Percentiles rank a stretch among this genome's conserved stretches.
These are phyloP conservation scores for Chionodraco myersi DNA, from an alignment of 2,113 vertebrate genomes.

Conservation along the genomic window DNA sequence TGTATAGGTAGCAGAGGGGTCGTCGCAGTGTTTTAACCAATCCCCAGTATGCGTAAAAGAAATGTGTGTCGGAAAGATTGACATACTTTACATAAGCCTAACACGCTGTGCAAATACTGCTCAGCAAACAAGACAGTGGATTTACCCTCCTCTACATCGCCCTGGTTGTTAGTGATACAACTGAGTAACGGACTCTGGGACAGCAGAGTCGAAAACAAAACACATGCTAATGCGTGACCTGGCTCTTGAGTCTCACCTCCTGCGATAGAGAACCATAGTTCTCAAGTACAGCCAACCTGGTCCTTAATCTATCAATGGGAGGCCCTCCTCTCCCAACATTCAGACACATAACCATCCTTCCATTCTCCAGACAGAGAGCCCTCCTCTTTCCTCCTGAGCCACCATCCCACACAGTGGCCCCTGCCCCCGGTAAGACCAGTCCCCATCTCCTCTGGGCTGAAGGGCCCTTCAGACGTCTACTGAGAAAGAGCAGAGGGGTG, in stretches of 20 bases:
- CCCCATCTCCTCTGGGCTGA: constrained; percentile 72
- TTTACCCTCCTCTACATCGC: constrained; percentile 47
- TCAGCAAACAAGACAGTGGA: constrained; percentile 62
- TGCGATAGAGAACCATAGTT: constrained; percentile 71
- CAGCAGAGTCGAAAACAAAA: constrained; percentile 69
- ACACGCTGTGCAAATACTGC: constrained; percentile 57
- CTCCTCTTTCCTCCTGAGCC: constrained; percentile 61
- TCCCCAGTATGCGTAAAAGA: constrained; percentile 9
- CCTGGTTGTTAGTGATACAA: constrained; percentile 61
- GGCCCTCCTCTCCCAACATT: constrained; percentile 75
- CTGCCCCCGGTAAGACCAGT: constrained; percentile 67
- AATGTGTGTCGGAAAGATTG: constrained; percentile 67
- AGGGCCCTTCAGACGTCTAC: constrained; percentile 83
- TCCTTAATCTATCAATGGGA: constrained; percentile 81
- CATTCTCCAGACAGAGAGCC: constrained; percentile 75
- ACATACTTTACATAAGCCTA: constrained; percentile 56
- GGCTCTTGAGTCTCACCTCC: constrained; percentile 76
- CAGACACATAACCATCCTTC: constrained; percentile 70
- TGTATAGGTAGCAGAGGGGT: neutral
- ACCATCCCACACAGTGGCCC: constrained; percentile 54
- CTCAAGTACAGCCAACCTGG: constrained; percentile 81
- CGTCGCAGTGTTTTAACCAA: constrained; percentile 13
- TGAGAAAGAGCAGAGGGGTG: constrained; percentile 81
- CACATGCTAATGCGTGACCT: constrained; percentile 81
- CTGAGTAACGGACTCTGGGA: constrained; percentile 64